Conservation (phyloP, 2,797 vertebrate genomes). For the Etheostoma nigrum region DNA sequence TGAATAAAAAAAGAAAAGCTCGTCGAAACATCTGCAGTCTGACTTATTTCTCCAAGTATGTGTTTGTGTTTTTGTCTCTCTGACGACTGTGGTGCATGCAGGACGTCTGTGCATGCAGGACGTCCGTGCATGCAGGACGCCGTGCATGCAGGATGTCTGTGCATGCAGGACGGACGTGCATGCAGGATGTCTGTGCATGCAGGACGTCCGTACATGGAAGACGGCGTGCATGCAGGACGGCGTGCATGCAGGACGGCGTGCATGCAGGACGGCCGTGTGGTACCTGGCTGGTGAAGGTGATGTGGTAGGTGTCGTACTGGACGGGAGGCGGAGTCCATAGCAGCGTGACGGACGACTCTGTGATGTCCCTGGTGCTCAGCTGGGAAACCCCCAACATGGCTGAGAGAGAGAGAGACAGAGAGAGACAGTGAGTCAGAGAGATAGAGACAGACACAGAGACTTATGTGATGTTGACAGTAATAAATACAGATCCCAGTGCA, state of each 20-base stretch:
- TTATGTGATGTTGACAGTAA: no score
- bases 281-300: constrained; percentile 88
- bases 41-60: background rate
- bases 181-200: rapidly evolving
- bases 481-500: no score
- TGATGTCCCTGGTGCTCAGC: constrained; percentile 80
- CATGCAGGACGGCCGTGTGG: rapidly evolving
- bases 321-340: constrained; percentile 84
- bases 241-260: rapidly evolving
- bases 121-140: rapidly evolving
- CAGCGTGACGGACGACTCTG: constrained; percentile 84
- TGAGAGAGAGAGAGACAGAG: constrained; percentile 40
- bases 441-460: no score
- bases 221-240: rapidly evolving
- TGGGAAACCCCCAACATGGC: constrained; percentile 79
- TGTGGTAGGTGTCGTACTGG: constrained; percentile 84
- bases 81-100: rapidly evolving
- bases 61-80: background rate
- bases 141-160: background rate
- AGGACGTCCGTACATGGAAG: background rate
- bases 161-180: rapidly evolving
- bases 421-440: no score
- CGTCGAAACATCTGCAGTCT: constrained; percentile 27
- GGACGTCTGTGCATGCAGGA: background rate
- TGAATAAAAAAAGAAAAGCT: no score